Percentiles rank a stretch among this genome's conserved stretches.
These are phyloP conservation scores for Imbricaverruca yamaguchii DNA, from an alignment of 2,888 invertebrate species.

Conservation along the genomic window DNA sequence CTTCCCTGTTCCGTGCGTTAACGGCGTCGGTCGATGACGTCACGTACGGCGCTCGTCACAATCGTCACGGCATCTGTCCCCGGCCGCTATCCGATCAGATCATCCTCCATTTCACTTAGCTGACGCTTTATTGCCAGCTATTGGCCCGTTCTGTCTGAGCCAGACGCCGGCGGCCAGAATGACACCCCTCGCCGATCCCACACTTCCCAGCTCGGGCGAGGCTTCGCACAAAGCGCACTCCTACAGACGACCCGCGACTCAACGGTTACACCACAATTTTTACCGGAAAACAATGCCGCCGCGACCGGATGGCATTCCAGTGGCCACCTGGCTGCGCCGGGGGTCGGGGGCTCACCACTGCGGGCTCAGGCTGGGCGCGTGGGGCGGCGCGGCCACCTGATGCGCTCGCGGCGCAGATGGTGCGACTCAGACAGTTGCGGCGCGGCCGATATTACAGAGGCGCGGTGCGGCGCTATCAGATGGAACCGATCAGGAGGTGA, in stretches of 20 bases:
- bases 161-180: not conserved
- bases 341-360: too few species aligned
- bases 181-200: not conserved
- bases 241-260: not conserved
- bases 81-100: not conserved
- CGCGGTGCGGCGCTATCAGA: not conserved
- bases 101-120: not conserved
- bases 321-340: not conserved
- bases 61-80: not conserved
- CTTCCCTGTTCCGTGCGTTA: too few species aligned
- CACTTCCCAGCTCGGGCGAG: not conserved
- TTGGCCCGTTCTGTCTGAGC: not conserved
- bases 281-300: not conserved
- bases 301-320: not conserved
- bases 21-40: too few species aligned
- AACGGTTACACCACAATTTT: conserved; percentile 3
- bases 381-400: too few species aligned
- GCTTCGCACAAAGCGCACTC: not conserved
- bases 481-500: too few species aligned
- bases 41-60: too few species aligned
- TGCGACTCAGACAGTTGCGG: not conserved
- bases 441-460: not conserved
- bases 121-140: not conserved
- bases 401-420: too few species aligned
- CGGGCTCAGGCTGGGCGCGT: too few species aligned